phyloP scores from a whole-genome alignment of 2,113 vertebrate genomes.

The Nannospalax galili region DNA sequence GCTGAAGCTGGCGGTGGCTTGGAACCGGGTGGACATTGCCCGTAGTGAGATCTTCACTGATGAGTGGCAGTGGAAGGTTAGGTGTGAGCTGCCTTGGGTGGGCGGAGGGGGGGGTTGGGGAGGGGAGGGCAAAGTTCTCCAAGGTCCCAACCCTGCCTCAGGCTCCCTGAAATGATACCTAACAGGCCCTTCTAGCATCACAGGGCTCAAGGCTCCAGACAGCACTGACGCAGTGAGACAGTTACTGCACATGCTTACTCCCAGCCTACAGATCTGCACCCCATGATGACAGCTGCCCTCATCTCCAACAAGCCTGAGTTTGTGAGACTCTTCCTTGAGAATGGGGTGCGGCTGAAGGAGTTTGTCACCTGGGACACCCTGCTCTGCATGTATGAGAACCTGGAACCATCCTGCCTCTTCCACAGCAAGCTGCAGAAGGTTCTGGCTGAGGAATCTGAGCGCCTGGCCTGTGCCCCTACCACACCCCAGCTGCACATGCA shows the following conservation, averaged over 20 bases:
- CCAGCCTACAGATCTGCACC: constrained; percentile 93
- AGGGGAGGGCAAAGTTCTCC: too few relatives aligned
- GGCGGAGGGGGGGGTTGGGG: not conserved
- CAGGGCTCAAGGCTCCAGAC: fast-evolving
- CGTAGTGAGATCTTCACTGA: constrained; percentile 95
- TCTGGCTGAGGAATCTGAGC: constrained; percentile 81
- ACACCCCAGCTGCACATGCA: constrained; percentile 82
- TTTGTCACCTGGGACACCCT: constrained; percentile 90
- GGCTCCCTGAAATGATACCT: too few relatives aligned
- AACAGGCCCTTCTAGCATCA: fast-evolving
- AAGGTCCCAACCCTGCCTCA: not conserved
- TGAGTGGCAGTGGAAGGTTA: constrained; percentile 94
- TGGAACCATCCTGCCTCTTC: constrained; percentile 90
- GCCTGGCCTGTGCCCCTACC: not conserved
- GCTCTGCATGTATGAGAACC: constrained; percentile 89
- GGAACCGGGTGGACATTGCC: constrained; percentile 97
- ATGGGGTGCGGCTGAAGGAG: constrained; percentile 91
- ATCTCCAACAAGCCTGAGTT: constrained; percentile 94
- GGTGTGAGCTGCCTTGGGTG: not conserved
- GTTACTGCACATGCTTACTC: not conserved
- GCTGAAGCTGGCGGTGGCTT: constrained; percentile 95
- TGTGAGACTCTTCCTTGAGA: constrained; percentile 94
- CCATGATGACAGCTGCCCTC: constrained; percentile 93
- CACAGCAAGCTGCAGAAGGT: constrained; percentile 90
- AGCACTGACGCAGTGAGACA: fast-evolving